Percentiles rank a stretch among this genome's conserved stretches.
Evolutionary conservation across 2,888 invertebrate species (phyloP).

Genomic region (Herminia tarsipennalis): DNA sequence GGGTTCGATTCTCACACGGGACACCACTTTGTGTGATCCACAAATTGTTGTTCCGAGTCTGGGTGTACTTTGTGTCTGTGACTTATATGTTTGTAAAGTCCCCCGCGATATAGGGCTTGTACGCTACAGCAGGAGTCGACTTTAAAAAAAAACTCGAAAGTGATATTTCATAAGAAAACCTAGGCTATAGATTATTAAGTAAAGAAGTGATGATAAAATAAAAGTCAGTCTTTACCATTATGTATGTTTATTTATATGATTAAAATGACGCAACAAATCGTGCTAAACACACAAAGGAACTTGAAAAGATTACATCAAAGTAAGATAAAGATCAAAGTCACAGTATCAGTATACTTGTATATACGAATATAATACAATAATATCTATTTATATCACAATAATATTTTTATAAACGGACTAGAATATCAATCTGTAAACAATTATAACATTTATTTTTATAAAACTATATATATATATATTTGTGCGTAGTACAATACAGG

Average conservation of each 20-base stretch:
- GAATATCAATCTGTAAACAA: slow-evolving; percentile 34
- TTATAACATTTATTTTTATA: slow-evolving; percentile 1
- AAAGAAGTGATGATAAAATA: neutral
- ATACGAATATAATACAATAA: slow-evolving; percentile 26
- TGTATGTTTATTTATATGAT: slow-evolving; percentile 53
- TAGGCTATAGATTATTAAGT: too few species aligned
- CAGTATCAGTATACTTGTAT: slow-evolving; percentile 44
- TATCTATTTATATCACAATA: slow-evolving; percentile 51
- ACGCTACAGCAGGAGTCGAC: too few species aligned
- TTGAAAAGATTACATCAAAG: slow-evolving; percentile 36
- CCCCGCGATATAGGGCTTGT: too few species aligned
- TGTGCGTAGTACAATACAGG: too few species aligned
- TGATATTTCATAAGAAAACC: too few species aligned
- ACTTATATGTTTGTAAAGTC: too few species aligned
- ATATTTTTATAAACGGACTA: slow-evolving; percentile 41
- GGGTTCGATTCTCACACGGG: too few species aligned
- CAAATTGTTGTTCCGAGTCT: too few species aligned
- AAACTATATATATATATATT: too few species aligned
- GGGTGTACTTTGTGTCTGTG: too few species aligned
- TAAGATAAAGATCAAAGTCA: slow-evolving; percentile 38
- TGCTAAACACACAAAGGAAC: slow-evolving; percentile 46
- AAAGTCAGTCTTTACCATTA: slow-evolving; percentile 1
- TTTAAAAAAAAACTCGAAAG: too few species aligned
- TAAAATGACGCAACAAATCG: slow-evolving; percentile 47
- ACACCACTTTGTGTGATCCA: too few species aligned